phyloP scores from a whole-genome alignment of 2,888 invertebrate species.

The Lingula anatina region DNA sequence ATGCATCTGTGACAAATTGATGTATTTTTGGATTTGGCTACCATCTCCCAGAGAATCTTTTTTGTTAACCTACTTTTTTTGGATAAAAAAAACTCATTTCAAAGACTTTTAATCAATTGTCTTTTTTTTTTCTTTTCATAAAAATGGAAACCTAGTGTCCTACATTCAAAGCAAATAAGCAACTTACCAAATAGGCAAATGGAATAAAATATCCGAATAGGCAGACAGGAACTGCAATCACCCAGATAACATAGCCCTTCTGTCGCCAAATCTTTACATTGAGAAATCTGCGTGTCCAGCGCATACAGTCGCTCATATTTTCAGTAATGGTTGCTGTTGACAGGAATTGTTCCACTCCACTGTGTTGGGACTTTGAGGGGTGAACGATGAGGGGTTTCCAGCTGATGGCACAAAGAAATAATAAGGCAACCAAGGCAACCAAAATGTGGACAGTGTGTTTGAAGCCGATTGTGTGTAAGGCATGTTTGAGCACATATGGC shows the following conservation, averaged over 20 bases:
- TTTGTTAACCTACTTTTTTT: too few species aligned
- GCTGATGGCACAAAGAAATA: constrained; percentile 32
- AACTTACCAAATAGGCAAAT: constrained; percentile 76
- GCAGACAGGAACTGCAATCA: constrained; percentile 74
- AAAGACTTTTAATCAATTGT: too few species aligned
- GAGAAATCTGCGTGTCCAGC: constrained; percentile 34
- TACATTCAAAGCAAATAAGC: not conserved
- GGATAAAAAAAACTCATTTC: too few species aligned
- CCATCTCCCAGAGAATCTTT: too few species aligned
- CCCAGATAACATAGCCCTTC: constrained; percentile 80
- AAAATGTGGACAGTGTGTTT: constrained; percentile 32
- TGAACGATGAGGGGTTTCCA: constrained; percentile 42
- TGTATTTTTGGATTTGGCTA: too few species aligned
- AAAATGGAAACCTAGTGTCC: too few species aligned
- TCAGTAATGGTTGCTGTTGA: constrained; percentile 33
- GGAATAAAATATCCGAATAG: constrained; percentile 85
- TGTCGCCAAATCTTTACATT: constrained; percentile 75
- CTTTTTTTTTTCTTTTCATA: too few species aligned
- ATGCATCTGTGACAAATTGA: too few species aligned
- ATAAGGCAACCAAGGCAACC: not conserved
- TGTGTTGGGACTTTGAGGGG: constrained; percentile 19
- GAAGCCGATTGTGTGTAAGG: constrained; percentile 30
- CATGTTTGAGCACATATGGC: constrained; percentile 29
- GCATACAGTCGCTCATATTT: constrained; percentile 53
- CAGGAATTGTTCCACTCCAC: constrained; percentile 15